Base-by-base conservation (phyloP, 1,140 invertebrate genomes). In the Eriosoma lanigerum region DNA sequence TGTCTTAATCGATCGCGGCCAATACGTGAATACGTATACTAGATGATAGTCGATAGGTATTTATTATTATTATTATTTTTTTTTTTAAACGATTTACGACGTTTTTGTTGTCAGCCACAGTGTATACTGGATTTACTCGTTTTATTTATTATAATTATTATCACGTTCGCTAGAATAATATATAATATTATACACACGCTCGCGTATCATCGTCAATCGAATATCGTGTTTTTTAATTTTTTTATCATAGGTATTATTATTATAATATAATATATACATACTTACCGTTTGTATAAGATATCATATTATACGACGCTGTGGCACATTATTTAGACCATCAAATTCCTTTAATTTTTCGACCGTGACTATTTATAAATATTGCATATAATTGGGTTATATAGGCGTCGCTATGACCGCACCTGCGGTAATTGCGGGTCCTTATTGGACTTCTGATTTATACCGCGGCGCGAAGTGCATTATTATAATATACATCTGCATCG, bases 51-150 rank as follows among this genome's bases (percentile, higher is more conserved):
- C 32, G 32, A 8, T n/a, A n/a, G n/a, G n/a, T n/a, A n/a, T n/a
- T n/a, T n/a, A n/a, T n/a, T n/a, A n/a, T n/a, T n/a, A n/a, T n/a
- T n/a, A n/a, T n/a, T n/a, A n/a, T n/a, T n/a, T n/a, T 66, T 15
- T 66, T 12, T 9, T 62, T 32, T 10, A 15, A 4, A 26, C 21
- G 64, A 68, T 48, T 68, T 68, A 68, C 21, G 64, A 68, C 21
- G 21, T 48, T 24, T 21, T 48, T 38, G n/a, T 68, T 17, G 21
- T 15, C 38, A 24, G 21, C 21, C 8, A 19, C 50, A 8, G 46
- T 48, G 21, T 48, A n/a, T 68, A 68, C 21, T 21, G 64, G 64
- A 46, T 68, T 68, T 26, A 68, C 64, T 24, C n/a, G 64, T 68
- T 48, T 32, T 44, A 44, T 44, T 21, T 64, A 3, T 44, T 48